Percentiles rank a stretch among this genome's conserved stretches.
These are phyloP conservation scores for Lanius ludovicianus DNA, from an alignment of 2,113 vertebrate species.

Conservation along the genomic window DNA sequence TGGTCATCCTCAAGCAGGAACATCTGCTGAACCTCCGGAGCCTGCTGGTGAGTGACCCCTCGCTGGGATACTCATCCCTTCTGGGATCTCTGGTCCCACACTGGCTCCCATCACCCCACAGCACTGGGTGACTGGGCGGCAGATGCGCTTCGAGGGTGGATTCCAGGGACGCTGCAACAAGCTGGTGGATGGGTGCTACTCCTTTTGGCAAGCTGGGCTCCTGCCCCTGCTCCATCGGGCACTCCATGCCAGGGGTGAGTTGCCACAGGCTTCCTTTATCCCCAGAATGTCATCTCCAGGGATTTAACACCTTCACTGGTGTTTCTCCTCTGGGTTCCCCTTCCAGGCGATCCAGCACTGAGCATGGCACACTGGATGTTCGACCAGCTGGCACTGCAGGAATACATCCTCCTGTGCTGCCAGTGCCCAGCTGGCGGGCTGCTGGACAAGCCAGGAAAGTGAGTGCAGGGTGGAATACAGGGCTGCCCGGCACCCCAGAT, in stretches of 20 bases:
- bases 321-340: background rate
- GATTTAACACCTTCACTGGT: background rate
- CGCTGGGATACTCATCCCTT: accelerated
- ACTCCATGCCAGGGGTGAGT: slow-evolving; percentile 86
- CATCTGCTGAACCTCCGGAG: slow-evolving; percentile 89
- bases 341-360: slow-evolving; percentile 84
- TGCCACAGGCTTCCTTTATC: background rate
- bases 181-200: slow-evolving; percentile 97
- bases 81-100: accelerated
- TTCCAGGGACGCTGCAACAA: slow-evolving; percentile 99
- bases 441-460: slow-evolving; percentile 97
- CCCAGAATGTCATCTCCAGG: background rate
- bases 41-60: slow-evolving; percentile 80
- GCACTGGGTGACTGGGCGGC: slow-evolving; percentile 92
- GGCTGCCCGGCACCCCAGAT: background rate
- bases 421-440: slow-evolving; percentile 92
- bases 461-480: slow-evolving; percentile 60
- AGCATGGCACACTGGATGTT: slow-evolving; percentile 94
- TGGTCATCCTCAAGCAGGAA: slow-evolving; percentile 92
- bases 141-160: slow-evolving; percentile 96
- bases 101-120: slow-evolving; percentile 17
- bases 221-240: slow-evolving; percentile 92
- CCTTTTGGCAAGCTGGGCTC: slow-evolving; percentile 96
- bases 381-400: slow-evolving; percentile 91
- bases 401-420: slow-evolving; percentile 96